Conservation (phyloP, 2,797 vertebrate species). For the Leptatherina wallacei region DNA sequence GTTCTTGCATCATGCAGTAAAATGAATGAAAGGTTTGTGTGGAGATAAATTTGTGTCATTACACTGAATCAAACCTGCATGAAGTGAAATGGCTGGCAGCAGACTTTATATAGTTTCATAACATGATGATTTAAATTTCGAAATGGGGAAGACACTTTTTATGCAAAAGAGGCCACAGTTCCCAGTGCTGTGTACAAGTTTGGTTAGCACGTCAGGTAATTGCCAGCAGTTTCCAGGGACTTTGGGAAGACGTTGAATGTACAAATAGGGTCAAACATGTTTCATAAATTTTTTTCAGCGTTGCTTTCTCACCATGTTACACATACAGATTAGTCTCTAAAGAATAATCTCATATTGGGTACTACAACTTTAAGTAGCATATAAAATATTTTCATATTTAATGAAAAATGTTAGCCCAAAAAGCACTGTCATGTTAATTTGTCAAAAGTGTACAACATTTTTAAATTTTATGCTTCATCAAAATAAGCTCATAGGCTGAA, state of each 20-base stretch:
- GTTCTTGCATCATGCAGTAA: slow-evolving; percentile 17
- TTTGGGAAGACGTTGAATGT: background rate
- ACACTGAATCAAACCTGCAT: slow-evolving; percentile 21
- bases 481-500: background rate
- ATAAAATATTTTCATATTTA: no score
- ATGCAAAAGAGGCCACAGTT: background rate
- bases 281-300: background rate
- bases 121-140: no score
- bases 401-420: no score
- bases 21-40: slow-evolving; percentile 19
- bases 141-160: no score
- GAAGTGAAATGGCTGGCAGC: slow-evolving; percentile 1
- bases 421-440: background rate
- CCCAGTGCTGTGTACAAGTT: background rate
- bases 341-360: no score
- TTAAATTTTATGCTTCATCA: slow-evolving; percentile 1
- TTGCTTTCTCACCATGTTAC: background rate
- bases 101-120: background rate
- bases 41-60: slow-evolving; percentile 9
- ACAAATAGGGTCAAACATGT: background rate
- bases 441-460: background rate
- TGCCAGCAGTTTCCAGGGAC: background rate
- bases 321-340: background rate
- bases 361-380: background rate
- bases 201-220: background rate